Conservation (phyloP, 2,113 vertebrate species). For the Thomomys bottae region DNA sequence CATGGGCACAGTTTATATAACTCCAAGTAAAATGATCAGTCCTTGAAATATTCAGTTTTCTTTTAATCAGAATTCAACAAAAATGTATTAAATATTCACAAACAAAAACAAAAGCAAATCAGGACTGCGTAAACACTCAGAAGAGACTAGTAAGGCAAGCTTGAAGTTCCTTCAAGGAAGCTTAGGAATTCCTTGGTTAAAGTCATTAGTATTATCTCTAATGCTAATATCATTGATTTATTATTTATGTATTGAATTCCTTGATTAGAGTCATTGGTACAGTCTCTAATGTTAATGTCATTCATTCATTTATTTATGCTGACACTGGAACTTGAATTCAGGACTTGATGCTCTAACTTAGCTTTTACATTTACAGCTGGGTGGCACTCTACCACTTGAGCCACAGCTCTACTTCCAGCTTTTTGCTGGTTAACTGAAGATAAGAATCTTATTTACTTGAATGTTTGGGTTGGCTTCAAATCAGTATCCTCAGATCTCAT, state of each 20-base stretch:
- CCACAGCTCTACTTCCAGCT: too few relatives aligned
- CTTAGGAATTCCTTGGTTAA: not conserved
- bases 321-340: too few relatives aligned
- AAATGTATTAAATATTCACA: not conserved
- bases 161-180: not conserved
- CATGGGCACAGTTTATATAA: constrained; percentile 29
- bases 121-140: constrained; percentile 9
- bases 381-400: too few relatives aligned
- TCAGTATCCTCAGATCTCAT: too few relatives aligned
- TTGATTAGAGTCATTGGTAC: not conserved
- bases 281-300: not conserved
- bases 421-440: too few relatives aligned
- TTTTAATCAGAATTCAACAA: constrained; percentile 15
- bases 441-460: too few relatives aligned
- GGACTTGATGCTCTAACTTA: too few relatives aligned
- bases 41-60: not conserved
- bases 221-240: too few relatives aligned
- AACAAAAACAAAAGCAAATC: not conserved
- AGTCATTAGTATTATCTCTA: not conserved
- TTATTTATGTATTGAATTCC: not conserved
- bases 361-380: too few relatives aligned
- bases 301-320: too few relatives aligned
- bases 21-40: constrained; percentile 39
- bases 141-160: not conserved
- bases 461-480: too few relatives aligned